Evolutionary conservation across 2,888 invertebrate species (phyloP), one percentile per base, ranked within the genome.

Genomic region (Pocota personata): DNA sequence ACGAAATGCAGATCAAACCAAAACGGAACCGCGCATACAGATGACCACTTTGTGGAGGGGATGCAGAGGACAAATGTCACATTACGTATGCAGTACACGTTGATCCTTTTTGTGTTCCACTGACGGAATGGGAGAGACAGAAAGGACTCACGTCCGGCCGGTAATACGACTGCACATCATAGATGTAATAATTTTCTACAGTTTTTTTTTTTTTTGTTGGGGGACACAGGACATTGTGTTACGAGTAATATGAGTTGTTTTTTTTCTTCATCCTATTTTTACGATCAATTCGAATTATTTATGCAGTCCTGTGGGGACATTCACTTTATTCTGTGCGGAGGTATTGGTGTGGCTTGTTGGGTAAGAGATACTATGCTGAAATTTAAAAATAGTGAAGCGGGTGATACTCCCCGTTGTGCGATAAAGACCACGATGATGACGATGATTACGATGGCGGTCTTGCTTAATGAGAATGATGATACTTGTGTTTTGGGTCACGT

Each of bases 281-380:
- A 72, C 55, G 60, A 79, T 48, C 73, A 73, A 83, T 83, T 73
- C 64, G 83, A 78, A 79, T 83, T 83, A 83, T 78, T 78, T 83
- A 73, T 73, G 37, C 60, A 55, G 52, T 67, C 60, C 27, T 57
- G 37, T 10, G 50, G 37, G 27, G 55, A 62, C 40, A 79, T 60
- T 67, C 35, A 40, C 35, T 73, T 67, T 55, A 46, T 35, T 52
- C 37, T 64, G 32, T 30, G 46, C 24, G 32, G 7, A 21, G 32
- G 57, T 40, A 37, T 60, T 64, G 24, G n/a, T 66, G 43, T 27
- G 16, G 55, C 10, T 48, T 43, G 71, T 30, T n/a, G 30, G 67
- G 3, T n/a, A n/a, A n/a, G 16, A 16, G n/a, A 32, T 19, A 55
- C 1, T 24, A 12, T n/a, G n/a, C 16, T 32, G 46, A 37, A 62